Conservation (phyloP, 1,140 invertebrate species). For the Bombus breviceps region DNA sequence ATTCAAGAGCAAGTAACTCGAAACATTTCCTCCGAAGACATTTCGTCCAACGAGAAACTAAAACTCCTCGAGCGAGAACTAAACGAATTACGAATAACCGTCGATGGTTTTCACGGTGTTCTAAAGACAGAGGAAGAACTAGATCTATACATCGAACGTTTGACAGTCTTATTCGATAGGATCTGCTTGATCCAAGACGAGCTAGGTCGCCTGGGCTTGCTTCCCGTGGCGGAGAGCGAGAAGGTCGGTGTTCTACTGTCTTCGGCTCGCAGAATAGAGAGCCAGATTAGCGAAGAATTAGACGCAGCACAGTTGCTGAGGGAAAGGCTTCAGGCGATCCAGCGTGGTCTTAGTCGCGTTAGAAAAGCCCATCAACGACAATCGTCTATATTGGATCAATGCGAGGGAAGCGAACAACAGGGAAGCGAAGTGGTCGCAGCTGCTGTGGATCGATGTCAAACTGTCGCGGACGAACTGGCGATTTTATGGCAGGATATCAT, state of each 20-base stretch:
- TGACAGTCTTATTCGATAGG: conserved; percentile 89
- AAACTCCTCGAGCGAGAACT: conserved; percentile 89
- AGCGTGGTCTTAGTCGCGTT: conserved; percentile 86
- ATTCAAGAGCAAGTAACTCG: conserved; percentile 87
- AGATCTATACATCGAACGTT: conserved; percentile 89
- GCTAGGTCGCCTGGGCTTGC: conserved; percentile 87
- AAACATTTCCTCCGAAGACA: conserved; percentile 87
- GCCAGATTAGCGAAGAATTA: conserved; percentile 88
- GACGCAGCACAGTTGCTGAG: conserved; percentile 87
- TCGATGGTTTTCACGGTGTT: conserved; percentile 88
- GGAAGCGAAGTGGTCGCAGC: conserved; percentile 88
- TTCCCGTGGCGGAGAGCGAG: conserved; percentile 89
- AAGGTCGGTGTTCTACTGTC: conserved; percentile 88
- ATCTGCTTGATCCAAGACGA: conserved; percentile 90
- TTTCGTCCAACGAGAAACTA: conserved; percentile 88
- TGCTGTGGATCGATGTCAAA: conserved; percentile 87
- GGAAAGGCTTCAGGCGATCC: conserved; percentile 87
- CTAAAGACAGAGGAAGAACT: conserved; percentile 92
- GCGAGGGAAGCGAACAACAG: conserved; percentile 87
- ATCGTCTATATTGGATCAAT: conserved; percentile 86
- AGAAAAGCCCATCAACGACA: conserved; percentile 86
- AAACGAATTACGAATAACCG: conserved; percentile 85
- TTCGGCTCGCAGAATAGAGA: conserved; percentile 87
- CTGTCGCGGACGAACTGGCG: conserved; percentile 86
- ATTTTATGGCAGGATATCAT: conserved; percentile 90